Evolutionary conservation across 1,140 invertebrate species (phyloP).

Genomic region (Drosophila subobscura): DNA sequence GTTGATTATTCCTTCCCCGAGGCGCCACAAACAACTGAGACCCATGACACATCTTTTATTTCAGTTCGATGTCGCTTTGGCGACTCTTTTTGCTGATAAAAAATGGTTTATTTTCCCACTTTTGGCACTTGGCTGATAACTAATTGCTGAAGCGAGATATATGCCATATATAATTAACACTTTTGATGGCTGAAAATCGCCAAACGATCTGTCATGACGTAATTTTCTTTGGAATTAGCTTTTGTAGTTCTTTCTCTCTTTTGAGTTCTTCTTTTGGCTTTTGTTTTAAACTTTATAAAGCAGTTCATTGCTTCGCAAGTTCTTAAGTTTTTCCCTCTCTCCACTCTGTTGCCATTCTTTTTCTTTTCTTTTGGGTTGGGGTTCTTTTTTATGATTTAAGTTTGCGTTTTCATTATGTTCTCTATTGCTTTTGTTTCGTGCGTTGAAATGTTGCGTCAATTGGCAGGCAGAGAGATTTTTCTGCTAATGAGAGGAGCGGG

Average conservation of each 20-base stretch:
- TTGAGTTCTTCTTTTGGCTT: conserved; percentile 7
- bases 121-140: conserved; percentile 29
- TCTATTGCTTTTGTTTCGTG: conserved; percentile 22
- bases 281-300: conserved; percentile 41
- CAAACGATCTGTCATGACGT: conserved; percentile 21
- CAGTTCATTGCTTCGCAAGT: conserved; percentile 20
- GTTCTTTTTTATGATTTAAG: conserved; percentile 37
- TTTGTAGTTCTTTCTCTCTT: neutral
- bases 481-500: conserved; percentile 5
- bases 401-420: conserved; percentile 49
- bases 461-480: conserved; percentile 24
- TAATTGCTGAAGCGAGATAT: conserved; percentile 11
- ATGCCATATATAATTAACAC: conserved; percentile 27
- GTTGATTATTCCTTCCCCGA: conserved; percentile 21
- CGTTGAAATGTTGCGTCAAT: conserved; percentile 50
- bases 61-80: conserved; percentile 26
- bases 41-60: conserved; percentile 41
- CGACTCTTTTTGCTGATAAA: conserved; percentile 15
- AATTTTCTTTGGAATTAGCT: conserved; percentile 15
- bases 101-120: neutral
- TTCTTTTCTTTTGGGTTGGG: neutral
- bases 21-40: conserved; percentile 33
- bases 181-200: conserved; percentile 28
- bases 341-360: neutral
- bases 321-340: conserved; percentile 18